Evolutionary conservation across 2,113 vertebrate genomes (phyloP).

Genomic region (Psittacus erithacus): DNA sequence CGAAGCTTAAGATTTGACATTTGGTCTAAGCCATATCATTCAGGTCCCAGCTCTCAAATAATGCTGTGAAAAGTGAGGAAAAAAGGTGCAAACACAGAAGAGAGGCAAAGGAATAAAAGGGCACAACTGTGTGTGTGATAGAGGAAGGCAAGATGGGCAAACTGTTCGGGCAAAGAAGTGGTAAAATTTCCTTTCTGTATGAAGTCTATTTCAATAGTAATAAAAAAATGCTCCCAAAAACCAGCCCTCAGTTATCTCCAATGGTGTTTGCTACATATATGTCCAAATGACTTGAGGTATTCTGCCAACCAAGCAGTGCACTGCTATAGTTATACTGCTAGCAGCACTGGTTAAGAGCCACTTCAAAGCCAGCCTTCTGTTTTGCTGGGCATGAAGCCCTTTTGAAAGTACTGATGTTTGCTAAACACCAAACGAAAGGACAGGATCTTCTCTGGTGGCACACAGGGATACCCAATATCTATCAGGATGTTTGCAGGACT

Average conservation of each 20-base stretch:
- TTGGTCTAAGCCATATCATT: neutral
- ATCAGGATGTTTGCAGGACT: neutral
- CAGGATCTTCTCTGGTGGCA: neutral
- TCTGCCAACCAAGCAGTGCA: neutral
- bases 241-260: neutral
- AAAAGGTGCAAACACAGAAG: neutral
- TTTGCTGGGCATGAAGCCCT: neutral
- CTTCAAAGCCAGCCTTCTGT: neutral
- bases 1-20: neutral
- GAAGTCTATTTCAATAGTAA: neutral
- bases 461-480: neutral
- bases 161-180: neutral
- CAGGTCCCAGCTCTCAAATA: neutral
- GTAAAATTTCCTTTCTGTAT: neutral
- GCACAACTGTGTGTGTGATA: neutral
- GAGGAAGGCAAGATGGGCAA: neutral
- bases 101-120: neutral
- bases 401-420: neutral
- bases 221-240: neutral
- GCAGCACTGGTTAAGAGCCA: neutral
- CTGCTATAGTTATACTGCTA: neutral
- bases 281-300: neutral
- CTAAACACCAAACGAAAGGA: neutral
- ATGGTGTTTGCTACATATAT: accelerated
- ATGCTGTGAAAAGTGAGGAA: neutral